Evolutionary conservation across 2,113 vertebrate genomes (phyloP).

Genomic region (Eurypyga helias): DNA sequence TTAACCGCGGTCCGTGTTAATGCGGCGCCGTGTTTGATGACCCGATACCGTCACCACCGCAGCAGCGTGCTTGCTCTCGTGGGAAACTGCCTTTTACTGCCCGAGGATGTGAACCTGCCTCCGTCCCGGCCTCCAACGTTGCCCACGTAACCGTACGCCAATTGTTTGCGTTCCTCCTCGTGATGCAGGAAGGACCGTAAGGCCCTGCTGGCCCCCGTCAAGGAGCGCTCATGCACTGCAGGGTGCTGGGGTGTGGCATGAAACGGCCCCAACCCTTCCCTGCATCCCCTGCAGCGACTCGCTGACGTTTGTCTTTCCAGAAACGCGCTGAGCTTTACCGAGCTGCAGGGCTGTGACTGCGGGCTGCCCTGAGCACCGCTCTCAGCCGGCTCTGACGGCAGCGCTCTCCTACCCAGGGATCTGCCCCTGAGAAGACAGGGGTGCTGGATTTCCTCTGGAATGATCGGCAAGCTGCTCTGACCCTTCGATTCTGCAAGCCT

Average conservation of each 20-base stretch:
- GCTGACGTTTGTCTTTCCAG: background rate
- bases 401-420: fast-evolving
- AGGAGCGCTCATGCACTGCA: background rate
- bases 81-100: background rate
- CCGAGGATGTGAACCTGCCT: background rate
- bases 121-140: background rate
- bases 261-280: background rate
- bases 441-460: background rate
- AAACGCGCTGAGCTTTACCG: background rate
- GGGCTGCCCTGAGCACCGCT: background rate
- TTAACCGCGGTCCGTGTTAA: fast-evolving
- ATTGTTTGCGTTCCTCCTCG: background rate
- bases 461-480: background rate
- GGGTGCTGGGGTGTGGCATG: background rate
- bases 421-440: background rate
- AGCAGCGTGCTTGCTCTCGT: background rate
- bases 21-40: fast-evolving
- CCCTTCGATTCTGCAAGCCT: background rate
- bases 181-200: background rate
- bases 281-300: background rate
- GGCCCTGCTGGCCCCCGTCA: background rate
- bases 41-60: fast-evolving
- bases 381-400: background rate
- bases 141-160: background rate
- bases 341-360: background rate